phyloP scores from a whole-genome alignment of 2,888 invertebrate species.

The Agrochola litura region DNA sequence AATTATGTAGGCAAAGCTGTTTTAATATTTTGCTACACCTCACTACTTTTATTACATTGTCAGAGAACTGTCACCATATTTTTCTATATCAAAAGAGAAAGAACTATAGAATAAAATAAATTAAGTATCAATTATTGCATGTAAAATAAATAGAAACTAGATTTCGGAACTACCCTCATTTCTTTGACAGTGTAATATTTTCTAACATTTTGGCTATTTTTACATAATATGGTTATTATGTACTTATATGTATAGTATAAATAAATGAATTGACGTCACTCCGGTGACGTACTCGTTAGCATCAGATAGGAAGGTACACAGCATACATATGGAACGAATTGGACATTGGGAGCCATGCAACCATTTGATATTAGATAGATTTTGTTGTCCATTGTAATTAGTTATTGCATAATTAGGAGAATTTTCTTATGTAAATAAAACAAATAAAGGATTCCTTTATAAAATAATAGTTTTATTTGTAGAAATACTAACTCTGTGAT shows the following conservation, averaged over 20 bases:
- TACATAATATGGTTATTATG: conserved; percentile 52
- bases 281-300: conserved; percentile 50
- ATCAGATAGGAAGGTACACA: conserved; percentile 61
- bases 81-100: conserved; percentile 34
- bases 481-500: conserved; percentile 56
- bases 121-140: conserved; percentile 26
- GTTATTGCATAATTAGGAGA: conserved; percentile 87
- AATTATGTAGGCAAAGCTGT: conserved; percentile 55
- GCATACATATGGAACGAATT: conserved; percentile 59
- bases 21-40: conserved; percentile 41
- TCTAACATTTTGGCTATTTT: conserved; percentile 55
- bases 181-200: conserved; percentile 58
- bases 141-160: conserved; percentile 29
- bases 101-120: conserved; percentile 24
- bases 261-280: conserved; percentile 60
- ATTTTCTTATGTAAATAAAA: conserved; percentile 90
- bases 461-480: conserved; percentile 75
- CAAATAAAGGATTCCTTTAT: conserved; percentile 88
- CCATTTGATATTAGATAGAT: conserved; percentile 86
- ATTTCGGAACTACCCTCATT: conserved; percentile 22
- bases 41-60: conserved; percentile 48
- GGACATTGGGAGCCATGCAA: conserved; percentile 76
- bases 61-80: conserved; percentile 51
- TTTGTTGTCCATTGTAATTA: conserved; percentile 89
- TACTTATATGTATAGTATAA: conserved; percentile 44